Percentiles rank a stretch among this genome's conserved stretches.
phyloP scores from a whole-genome alignment of 2,797 vertebrate species.

The Aphelocoma californica region DNA sequence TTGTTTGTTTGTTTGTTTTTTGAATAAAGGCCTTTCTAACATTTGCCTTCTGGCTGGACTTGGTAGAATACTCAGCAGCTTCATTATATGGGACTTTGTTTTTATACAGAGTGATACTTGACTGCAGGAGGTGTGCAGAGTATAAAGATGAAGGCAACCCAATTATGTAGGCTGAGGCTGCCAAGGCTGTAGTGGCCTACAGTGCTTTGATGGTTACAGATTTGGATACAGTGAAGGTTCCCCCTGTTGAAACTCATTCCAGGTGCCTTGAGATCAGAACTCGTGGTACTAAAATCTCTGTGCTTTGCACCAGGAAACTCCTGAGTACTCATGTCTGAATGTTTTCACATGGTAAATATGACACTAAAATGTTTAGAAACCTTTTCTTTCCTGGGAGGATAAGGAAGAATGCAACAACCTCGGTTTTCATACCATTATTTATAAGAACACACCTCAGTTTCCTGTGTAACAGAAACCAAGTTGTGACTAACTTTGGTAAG shows the following conservation, averaged over 20 bases:
- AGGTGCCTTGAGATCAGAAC: background rate
- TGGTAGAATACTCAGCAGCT: background rate
- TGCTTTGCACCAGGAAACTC: background rate
- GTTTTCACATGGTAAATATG: background rate
- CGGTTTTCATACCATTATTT: background rate
- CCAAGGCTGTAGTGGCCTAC: background rate
- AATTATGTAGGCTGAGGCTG: background rate
- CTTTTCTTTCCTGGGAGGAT: too few species aligned
- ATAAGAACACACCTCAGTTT: background rate
- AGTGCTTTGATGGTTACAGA: background rate
- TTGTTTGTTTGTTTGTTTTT: background rate
- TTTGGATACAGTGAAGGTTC: background rate
- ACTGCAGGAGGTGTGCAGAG: background rate
- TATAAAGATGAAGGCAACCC: background rate
- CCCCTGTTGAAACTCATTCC: background rate
- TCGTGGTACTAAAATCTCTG: background rate
- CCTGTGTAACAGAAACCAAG: background rate
- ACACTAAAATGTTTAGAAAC: background rate
- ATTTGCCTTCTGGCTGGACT: background rate
- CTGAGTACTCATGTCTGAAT: background rate
- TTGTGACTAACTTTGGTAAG: background rate
- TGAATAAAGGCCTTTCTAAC: background rate
- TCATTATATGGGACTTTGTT: background rate
- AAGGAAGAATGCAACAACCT: background rate
- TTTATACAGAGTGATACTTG: background rate